phyloP scores from a whole-genome alignment of 1,140 invertebrate species.

The Lucilia cuprina region DNA sequence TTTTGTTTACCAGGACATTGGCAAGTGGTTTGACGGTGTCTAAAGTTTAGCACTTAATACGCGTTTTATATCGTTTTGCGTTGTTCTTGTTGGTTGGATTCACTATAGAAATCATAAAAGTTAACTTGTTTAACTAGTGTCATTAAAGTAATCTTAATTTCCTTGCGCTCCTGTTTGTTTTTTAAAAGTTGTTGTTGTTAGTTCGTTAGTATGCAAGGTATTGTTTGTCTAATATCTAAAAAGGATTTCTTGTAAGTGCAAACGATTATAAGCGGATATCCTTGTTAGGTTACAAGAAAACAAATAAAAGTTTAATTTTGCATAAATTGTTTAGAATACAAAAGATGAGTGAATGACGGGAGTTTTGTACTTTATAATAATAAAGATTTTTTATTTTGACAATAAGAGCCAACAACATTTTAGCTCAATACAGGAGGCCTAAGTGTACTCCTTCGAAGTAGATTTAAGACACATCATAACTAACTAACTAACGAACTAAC shows the following conservation, averaged over 20 bases:
- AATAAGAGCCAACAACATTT: too few species aligned
- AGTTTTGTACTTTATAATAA: too few species aligned
- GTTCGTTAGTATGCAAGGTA: background rate
- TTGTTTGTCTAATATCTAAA: background rate
- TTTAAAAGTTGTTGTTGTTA: too few species aligned
- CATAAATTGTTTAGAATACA: constrained; percentile 7
- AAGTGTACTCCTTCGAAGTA: too few species aligned
- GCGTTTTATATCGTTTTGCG: background rate
- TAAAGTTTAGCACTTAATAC: constrained; percentile 17
- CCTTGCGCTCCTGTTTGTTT: constrained; percentile 6
- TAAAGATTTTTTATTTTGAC: too few species aligned
- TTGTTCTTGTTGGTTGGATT: background rate
- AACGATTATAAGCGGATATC: constrained; percentile 30
- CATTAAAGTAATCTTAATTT: constrained; percentile 33
- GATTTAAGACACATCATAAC: too few species aligned
- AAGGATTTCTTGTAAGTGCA: background rate
- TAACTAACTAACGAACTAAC: too few species aligned
- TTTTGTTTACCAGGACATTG: background rate
- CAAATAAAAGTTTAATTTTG: constrained; percentile 25
- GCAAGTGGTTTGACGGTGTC: background rate
- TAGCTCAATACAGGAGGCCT: too few species aligned
- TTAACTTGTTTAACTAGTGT: constrained; percentile 27
- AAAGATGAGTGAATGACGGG: background rate
- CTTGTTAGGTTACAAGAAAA: constrained; percentile 28
- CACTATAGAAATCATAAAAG: background rate